These are phyloP conservation scores for Brachymystax lenok DNA, from an alignment of 2,797 vertebrate genomes.

Conservation along the genomic window DNA sequence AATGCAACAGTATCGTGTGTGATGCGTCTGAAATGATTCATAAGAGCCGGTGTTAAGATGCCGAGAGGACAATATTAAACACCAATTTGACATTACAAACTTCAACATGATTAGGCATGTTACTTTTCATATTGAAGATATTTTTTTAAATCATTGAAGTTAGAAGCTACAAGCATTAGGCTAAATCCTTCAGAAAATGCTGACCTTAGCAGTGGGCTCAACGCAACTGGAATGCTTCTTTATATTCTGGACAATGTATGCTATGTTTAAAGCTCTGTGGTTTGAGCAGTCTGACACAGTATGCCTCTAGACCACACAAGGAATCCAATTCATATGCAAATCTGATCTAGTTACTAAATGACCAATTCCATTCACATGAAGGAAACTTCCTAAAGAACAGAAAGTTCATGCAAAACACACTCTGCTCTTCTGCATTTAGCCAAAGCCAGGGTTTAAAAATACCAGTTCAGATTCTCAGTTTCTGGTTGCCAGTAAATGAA, in stretches of 20 bases:
- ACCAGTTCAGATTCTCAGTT: slow-evolving; percentile 72
- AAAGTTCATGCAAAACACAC: slow-evolving; percentile 66
- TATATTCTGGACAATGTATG: not conserved
- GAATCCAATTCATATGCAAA: slow-evolving; percentile 10
- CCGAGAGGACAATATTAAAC: not conserved
- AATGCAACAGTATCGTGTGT: slow-evolving; percentile 31
- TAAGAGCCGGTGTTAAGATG: not conserved
- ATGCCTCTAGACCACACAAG: not conserved
- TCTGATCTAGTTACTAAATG: slow-evolving; percentile 5
- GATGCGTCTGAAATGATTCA: not conserved
- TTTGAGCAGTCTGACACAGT: not conserved
- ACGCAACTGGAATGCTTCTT: no score
- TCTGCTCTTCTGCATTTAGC: slow-evolving; percentile 64
- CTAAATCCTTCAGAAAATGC: no score
- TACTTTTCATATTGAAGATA: not conserved
- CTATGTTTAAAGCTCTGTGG: not conserved
- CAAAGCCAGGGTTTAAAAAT: slow-evolving; percentile 64
- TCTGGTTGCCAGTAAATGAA: slow-evolving; percentile 74
- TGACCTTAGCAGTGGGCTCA: no score
- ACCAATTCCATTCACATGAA: slow-evolving; percentile 20
- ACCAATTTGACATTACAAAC: not conserved
- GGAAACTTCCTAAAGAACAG: slow-evolving; percentile 49
- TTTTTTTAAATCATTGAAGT: not conserved
- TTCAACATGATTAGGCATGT: not conserved
- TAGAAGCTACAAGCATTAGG: not conserved